These are phyloP conservation scores for Scaptodrosophila lebanonensis DNA, from an alignment of 1,140 invertebrate species.

Conservation along the genomic window DNA sequence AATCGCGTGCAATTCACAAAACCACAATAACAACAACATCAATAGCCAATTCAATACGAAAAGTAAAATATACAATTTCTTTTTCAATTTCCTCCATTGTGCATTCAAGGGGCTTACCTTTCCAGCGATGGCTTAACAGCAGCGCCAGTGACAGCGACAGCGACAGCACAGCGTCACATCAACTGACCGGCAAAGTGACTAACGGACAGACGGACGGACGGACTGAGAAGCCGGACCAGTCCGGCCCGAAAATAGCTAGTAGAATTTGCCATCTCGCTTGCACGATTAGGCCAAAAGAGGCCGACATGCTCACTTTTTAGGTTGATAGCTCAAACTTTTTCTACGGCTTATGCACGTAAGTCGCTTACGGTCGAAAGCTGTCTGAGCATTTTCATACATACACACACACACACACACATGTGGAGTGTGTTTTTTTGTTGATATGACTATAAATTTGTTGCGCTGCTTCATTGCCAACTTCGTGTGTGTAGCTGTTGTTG, in stretches of 20 bases:
- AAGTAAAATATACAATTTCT: too few relatives aligned
- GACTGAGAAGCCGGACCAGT: slow-evolving; percentile 4
- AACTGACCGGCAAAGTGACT: slow-evolving; percentile 18
- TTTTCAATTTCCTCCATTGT: too few relatives aligned
- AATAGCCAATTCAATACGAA: too few relatives aligned
- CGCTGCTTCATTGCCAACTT: slow-evolving; percentile 51
- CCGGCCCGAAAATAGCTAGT: slow-evolving; percentile 9
- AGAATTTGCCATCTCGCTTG: slow-evolving; percentile 5
- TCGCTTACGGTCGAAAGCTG: slow-evolving; percentile 71
- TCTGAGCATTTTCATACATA: too few relatives aligned
- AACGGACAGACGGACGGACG: slow-evolving; percentile 17
- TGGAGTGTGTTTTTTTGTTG: slow-evolving; percentile 32
- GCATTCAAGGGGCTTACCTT: too few relatives aligned
- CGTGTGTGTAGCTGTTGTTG: slow-evolving; percentile 10
- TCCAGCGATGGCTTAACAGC: too few relatives aligned
- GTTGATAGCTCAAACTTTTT: slow-evolving; percentile 62
- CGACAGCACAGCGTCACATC: slow-evolving; percentile 5
- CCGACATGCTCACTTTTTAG: slow-evolving; percentile 36
- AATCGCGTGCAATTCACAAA: too few relatives aligned
- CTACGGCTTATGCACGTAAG: slow-evolving; percentile 66
- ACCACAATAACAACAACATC: too few relatives aligned
- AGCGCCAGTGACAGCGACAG: too few relatives aligned
- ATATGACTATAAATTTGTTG: slow-evolving; percentile 66
- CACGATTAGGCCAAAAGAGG: too few relatives aligned
- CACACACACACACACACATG: not conserved